A percentile compares a stretch with the other conserved stretches of the same genome.
Conservation (phyloP, 2,888 invertebrate genomes). For the Phaedon cochleariae region DNA sequence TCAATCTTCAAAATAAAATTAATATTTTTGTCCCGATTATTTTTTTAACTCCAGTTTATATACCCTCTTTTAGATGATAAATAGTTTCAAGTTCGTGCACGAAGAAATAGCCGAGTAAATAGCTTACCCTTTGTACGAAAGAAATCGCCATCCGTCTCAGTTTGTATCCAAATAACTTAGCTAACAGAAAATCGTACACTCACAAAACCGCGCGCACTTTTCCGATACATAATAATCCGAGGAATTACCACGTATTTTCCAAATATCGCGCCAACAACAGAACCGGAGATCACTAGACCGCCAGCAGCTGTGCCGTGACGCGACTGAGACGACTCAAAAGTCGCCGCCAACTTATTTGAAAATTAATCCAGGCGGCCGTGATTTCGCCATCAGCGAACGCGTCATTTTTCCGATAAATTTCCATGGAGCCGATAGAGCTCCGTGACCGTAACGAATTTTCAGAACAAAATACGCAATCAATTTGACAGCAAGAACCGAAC, state of each 20-base stretch:
- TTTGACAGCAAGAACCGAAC: no score
- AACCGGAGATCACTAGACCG: not conserved
- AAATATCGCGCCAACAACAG: slow-evolving; percentile 34
- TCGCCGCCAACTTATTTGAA: slow-evolving; percentile 44
- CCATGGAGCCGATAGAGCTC: no score
- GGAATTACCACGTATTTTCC: slow-evolving; percentile 20
- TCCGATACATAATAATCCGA: slow-evolving; percentile 46
- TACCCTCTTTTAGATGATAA: no score
- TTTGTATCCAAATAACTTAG: slow-evolving; percentile 27
- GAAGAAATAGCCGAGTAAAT: no score
- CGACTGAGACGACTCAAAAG: slow-evolving; percentile 6
- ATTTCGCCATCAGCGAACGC: slow-evolving; percentile 33
- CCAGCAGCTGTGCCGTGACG: not conserved
- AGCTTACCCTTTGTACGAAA: slow-evolving; percentile 36
- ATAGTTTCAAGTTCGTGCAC: no score
- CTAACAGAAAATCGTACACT: slow-evolving; percentile 31
- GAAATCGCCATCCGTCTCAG: slow-evolving; percentile 42
- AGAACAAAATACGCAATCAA: not conserved
- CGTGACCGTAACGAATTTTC: not conserved
- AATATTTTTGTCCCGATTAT: no score
- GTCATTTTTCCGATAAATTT: slow-evolving; percentile 18
- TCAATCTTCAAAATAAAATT: no score
- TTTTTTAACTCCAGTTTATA: no score
- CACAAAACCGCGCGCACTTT: slow-evolving; percentile 44
- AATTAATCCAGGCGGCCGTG: slow-evolving; percentile 48